phyloP scores from a whole-genome alignment of 1,140 invertebrate genomes.

The Zaprionus davidi region DNA sequence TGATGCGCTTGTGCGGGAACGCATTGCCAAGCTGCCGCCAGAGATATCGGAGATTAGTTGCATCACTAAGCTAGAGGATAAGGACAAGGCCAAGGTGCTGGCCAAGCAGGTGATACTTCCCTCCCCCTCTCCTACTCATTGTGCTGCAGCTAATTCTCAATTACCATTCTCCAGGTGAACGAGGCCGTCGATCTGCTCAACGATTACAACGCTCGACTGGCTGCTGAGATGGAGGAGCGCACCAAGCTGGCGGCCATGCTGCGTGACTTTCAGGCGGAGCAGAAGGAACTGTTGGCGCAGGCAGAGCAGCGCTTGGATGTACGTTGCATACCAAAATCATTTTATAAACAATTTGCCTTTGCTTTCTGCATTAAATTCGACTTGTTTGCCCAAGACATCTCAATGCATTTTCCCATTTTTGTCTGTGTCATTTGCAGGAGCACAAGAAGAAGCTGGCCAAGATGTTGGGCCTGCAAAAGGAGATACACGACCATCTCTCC shows the following conservation, averaged over 20 bases:
- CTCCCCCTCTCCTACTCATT: neutral
- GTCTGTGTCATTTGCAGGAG: slow-evolving; percentile 87
- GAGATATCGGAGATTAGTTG: slow-evolving; percentile 96
- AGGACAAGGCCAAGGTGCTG: slow-evolving; percentile 77
- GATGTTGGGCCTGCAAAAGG: slow-evolving; percentile 92
- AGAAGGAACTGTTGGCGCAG: slow-evolving; percentile 92
- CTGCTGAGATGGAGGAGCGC: slow-evolving; percentile 94
- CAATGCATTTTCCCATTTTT: slow-evolving; percentile 21
- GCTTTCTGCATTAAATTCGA: slow-evolving; percentile 16
- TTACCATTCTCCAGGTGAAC: slow-evolving; percentile 87
- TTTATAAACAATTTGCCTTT: slow-evolving; percentile 18
- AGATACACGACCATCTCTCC: slow-evolving; percentile 95
- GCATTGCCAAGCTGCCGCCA: slow-evolving; percentile 95
- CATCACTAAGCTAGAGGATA: slow-evolving; percentile 92
- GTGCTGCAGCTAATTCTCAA: neutral
- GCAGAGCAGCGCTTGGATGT: slow-evolving; percentile 95
- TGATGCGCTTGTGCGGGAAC: slow-evolving; percentile 95
- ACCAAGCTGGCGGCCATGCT: slow-evolving; percentile 93
- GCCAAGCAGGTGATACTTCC: slow-evolving; percentile 62
- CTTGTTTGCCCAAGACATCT: slow-evolving; percentile 6
- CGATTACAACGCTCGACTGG: slow-evolving; percentile 94
- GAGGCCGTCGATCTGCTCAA: slow-evolving; percentile 93
- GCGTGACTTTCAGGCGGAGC: slow-evolving; percentile 92
- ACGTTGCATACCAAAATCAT: slow-evolving; percentile 56
- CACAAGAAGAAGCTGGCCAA: slow-evolving; percentile 94